Percentiles rank a stretch among this genome's conserved stretches.
Conservation (phyloP, 2,797 vertebrate genomes). For the Oryzias dopingdopingensis region DNA sequence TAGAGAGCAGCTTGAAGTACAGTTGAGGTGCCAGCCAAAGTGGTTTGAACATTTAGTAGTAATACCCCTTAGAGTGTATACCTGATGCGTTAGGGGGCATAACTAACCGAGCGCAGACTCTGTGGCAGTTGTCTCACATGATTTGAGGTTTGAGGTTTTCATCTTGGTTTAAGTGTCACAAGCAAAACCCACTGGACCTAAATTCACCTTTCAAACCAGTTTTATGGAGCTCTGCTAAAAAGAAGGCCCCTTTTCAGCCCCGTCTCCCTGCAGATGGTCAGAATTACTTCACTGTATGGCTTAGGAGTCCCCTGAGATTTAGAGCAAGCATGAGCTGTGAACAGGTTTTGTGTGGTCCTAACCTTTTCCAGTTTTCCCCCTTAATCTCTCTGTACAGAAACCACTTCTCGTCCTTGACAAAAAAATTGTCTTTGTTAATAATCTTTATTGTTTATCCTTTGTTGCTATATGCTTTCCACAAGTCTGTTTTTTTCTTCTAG, state of each 20-base stretch:
- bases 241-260: constrained; percentile 28
- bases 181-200: constrained; percentile 1
- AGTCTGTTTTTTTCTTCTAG: not conserved
- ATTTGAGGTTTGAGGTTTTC: not conserved
- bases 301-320: constrained; percentile 60
- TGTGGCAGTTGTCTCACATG: not conserved
- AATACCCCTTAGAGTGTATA: not conserved
- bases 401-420: constrained; percentile 9
- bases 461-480: not conserved
- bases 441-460: constrained; percentile 10
- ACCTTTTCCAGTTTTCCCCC: constrained; percentile 37
- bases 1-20: too few species aligned
- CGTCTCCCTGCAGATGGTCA: constrained; percentile 67
- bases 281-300: constrained; percentile 70
- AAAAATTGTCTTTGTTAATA: constrained; percentile 13
- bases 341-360: constrained; percentile 68
- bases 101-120: not conserved
- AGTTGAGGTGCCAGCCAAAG: too few species aligned
- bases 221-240: constrained; percentile 43
- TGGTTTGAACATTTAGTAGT: not conserved
- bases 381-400: constrained; percentile 24
- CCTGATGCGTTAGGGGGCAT: not conserved
- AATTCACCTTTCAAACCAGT: constrained; percentile 22
- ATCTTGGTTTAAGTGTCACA: constrained; percentile 19
- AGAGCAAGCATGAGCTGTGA: constrained; percentile 49